phyloP scores from a whole-genome alignment of 2,113 vertebrate genomes.

The Oncorhynchus masou region DNA sequence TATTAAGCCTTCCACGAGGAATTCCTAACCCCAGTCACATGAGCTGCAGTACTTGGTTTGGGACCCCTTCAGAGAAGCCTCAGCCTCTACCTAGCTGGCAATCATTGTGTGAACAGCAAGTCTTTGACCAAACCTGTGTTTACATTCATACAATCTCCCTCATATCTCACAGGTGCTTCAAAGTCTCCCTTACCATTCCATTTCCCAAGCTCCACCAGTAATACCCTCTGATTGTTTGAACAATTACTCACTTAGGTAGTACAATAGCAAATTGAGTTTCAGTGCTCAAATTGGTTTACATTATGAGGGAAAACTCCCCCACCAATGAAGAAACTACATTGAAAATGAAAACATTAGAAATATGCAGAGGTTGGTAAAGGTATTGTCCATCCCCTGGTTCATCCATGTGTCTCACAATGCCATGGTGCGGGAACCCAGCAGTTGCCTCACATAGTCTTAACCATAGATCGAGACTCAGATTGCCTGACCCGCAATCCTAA shows the following conservation, averaged over 20 bases:
- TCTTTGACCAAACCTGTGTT: not conserved
- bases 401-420: too few relatives aligned
- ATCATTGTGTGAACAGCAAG: not conserved
- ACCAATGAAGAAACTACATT: too few relatives aligned
- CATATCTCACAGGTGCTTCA: not conserved
- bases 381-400: too few relatives aligned
- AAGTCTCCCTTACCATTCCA: not conserved
- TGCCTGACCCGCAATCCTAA: too few relatives aligned
- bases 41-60: conserved; percentile 3
- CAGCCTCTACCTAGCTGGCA: not conserved
- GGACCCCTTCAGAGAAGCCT: not conserved
- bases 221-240: not conserved
- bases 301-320: too few relatives aligned
- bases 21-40: conserved; percentile 11
- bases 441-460: not conserved
- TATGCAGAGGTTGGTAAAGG: too few relatives aligned
- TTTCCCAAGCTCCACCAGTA: conserved; percentile 7
- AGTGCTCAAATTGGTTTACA: too few relatives aligned
- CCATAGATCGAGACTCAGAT: too few relatives aligned
- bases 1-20: not conserved
- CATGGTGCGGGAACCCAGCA: not conserved
- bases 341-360: too few relatives aligned
- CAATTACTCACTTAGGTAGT: not conserved
- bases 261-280: too few relatives aligned
- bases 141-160: not conserved